phyloP scores from a whole-genome alignment of 2,113 vertebrate genomes.

The Picathartes gymnocephalus region DNA sequence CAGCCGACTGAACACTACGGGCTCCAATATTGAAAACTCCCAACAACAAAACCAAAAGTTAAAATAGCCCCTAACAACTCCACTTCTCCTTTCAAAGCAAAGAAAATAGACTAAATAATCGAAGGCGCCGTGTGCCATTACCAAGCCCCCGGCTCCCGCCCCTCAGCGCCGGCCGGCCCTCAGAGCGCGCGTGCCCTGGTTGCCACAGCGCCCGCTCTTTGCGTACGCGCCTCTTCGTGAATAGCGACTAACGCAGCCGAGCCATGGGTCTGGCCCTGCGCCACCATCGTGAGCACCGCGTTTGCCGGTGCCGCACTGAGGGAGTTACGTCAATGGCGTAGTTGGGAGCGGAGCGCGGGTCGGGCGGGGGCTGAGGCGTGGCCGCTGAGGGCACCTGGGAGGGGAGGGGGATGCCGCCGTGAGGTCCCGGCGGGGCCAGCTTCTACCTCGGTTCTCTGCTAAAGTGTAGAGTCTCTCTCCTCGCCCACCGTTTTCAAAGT shows the following conservation, averaged over 20 bases:
- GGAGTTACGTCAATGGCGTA: neutral
- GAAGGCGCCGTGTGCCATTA: neutral
- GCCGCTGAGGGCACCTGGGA: neutral
- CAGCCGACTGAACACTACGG: neutral
- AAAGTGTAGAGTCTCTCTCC: too few species aligned
- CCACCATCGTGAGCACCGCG: neutral
- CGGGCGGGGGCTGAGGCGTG: neutral
- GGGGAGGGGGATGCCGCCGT: fast-evolving
- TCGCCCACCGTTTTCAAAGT: neutral
- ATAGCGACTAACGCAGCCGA: neutral
- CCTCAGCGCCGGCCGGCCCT: neutral
- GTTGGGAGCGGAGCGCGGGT: neutral
- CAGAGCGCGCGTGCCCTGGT: neutral
- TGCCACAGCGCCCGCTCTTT: neutral
- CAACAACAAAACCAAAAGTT: neutral
- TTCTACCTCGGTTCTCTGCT: too few species aligned
- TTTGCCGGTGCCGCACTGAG: neutral
- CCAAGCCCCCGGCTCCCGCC: neutral
- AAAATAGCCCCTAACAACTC: neutral
- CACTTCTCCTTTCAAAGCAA: neutral
- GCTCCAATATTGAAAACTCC: neutral
- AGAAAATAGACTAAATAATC: fast-evolving
- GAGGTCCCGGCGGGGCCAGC: fast-evolving
- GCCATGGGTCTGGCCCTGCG: fast-evolving
- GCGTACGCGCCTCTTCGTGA: neutral